Evolutionary conservation across 2,888 invertebrate species (phyloP), one percentile per base, ranked within the genome.

Genomic region (Rhogogaster chlorosoma): DNA sequence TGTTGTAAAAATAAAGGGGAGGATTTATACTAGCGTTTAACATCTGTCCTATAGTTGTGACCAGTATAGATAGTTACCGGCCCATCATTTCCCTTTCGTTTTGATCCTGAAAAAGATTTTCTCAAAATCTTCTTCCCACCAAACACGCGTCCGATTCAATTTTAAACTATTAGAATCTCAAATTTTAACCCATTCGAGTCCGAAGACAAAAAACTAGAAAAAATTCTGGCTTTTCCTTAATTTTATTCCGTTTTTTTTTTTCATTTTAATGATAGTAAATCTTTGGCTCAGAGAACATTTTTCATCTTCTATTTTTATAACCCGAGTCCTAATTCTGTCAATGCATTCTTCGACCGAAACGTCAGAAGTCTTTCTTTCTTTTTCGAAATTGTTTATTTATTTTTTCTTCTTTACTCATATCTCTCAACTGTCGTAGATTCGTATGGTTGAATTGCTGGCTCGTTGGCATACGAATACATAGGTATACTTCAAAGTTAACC

Each of bases 1-100:
- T 67, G 78, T 12, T 57, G 32, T 38, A 78, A 83, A 67, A 83
- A 83, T 67, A 29, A 49, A 67, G 67, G 45, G 32, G 32, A 67
- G 42, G 29, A 83, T 67, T 64, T 49, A 45, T 67, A 67, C 42
- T 45, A n/a, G 53, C 83, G 67, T 67, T 83, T 45, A 45, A 45
- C 67, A 83, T 83, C 42, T 83, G 64, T 67, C 82, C 45, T 4
- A 53, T 77, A 26, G 45, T 45, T 45, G 3, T 15, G 15, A 15
- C 6, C 36, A 53, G 53, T 53, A n/a, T n/a, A n/a, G 61, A 10
- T 32, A 32, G 49, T 49, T 4, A 49, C 26, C 77, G 32, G 49
- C 26, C 49, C 32, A 53, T 57, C 49, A 29, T 26, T 38, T 57
- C 36, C 29, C 49, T 26, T 45, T 57, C 78, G 78, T 78, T 57